phyloP scores from a whole-genome alignment of 2,888 invertebrate species.

The Apantesis nais region DNA sequence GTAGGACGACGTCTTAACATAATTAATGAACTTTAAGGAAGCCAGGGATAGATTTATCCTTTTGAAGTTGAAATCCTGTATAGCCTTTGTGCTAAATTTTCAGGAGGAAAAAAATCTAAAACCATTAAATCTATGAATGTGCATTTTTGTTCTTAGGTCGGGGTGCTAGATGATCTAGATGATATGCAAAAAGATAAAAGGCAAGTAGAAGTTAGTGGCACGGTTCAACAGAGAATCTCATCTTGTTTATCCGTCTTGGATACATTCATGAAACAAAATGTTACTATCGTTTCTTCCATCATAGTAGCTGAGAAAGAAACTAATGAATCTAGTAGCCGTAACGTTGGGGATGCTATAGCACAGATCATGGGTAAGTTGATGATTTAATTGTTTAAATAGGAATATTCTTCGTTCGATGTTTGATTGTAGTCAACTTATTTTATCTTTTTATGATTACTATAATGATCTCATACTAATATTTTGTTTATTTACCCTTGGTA shows the following conservation, averaged over 20 bases:
- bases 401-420: too few species aligned
- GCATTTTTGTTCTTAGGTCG: slow-evolving; percentile 79
- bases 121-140: too few species aligned
- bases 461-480: too few species aligned
- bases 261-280: slow-evolving; percentile 89
- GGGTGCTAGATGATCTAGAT: slow-evolving; percentile 88
- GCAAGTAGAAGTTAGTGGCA: slow-evolving; percentile 90
- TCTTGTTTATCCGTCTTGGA: slow-evolving; percentile 92
- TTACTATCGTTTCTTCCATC: slow-evolving; percentile 91
- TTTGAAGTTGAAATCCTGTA: too few species aligned
- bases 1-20: too few species aligned
- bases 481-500: too few species aligned
- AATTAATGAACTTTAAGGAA: slow-evolving; percentile 79
- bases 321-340: slow-evolving; percentile 86
- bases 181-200: slow-evolving; percentile 90
- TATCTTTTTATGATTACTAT: too few species aligned
- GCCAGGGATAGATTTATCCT: neutral
- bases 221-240: slow-evolving; percentile 93
- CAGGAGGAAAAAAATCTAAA: too few species aligned
- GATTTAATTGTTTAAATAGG: too few species aligned
- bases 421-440: too few species aligned
- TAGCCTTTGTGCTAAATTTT: too few species aligned
- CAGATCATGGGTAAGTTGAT: slow-evolving; percentile 85
- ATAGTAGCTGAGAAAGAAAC: slow-evolving; percentile 94
- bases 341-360: slow-evolving; percentile 90